These are phyloP conservation scores for Sycophila texana DNA, from an alignment of 2,888 invertebrate species.

Conservation along the genomic window DNA sequence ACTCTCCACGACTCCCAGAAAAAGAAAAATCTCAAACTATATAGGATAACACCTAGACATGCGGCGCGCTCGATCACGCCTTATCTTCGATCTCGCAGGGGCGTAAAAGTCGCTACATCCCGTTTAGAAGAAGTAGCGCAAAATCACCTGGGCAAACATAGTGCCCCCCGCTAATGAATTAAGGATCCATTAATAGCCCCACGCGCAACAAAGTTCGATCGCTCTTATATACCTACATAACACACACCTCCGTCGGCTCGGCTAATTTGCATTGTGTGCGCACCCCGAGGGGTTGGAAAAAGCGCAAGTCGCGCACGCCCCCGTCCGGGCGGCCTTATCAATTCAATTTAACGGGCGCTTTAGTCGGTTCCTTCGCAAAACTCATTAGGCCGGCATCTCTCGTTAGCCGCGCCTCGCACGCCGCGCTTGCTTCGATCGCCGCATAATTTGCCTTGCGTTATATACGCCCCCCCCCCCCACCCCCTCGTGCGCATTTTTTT, in stretches of 20 bases:
- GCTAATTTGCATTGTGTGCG: slow-evolving; percentile 37
- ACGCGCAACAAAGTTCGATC: slow-evolving; percentile 2
- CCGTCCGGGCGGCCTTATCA: slow-evolving; percentile 47
- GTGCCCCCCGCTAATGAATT: slow-evolving; percentile 19
- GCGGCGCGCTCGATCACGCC: too few relatives aligned
- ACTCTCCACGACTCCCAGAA: too few relatives aligned
- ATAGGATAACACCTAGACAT: too few relatives aligned
- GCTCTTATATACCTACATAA: not conserved
- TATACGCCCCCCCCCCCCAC: not conserved
- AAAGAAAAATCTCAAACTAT: too few relatives aligned
- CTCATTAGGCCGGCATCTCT: slow-evolving; percentile 44
- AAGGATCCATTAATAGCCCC: slow-evolving; percentile 39
- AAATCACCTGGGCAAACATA: not conserved
- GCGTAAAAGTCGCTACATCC: too few relatives aligned
- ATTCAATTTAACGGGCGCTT: slow-evolving; percentile 55
- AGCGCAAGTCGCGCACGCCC: slow-evolving; percentile 32
- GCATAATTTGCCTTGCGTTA: slow-evolving; percentile 41
- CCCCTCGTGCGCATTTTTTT: not conserved
- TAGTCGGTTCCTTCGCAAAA: slow-evolving; percentile 55
- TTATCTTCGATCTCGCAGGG: too few relatives aligned
- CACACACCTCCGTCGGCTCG: slow-evolving; percentile 23
- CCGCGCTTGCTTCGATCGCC: slow-evolving; percentile 6
- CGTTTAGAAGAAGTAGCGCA: not conserved
- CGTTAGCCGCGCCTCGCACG: not conserved
- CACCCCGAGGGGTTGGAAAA: slow-evolving; percentile 21